Evolutionary conservation across 2,888 invertebrate genomes (phyloP), one percentile per base, ranked within the genome.

Genomic region (Sympetrum striolatum): DNA sequence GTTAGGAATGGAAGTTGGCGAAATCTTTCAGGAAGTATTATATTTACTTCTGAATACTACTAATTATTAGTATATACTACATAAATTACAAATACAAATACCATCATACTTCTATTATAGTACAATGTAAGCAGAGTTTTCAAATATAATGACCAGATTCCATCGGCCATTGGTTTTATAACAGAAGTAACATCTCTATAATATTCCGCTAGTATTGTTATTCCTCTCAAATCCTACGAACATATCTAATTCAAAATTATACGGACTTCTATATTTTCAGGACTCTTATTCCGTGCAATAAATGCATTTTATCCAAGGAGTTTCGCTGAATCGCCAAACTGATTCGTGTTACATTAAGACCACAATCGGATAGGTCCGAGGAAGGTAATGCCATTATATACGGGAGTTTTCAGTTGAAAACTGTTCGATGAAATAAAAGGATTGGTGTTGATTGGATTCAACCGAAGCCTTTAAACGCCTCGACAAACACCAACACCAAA

Each of bases 401-500:
- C 81, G 86, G 86, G 86, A 86, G 86, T 86, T 86, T 86, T 86
- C 86, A 86, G 86, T 86, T 86, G 86, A 86, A 86, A 86, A 86
- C 58, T 86, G 86, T 86, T 86, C 86, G 86, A 86, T 86, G 86
- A 86, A 86, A 86, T 86, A 86, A 86, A 86, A 86, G 86, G 86
- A 86, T 86, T 86, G 60, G 86, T 64, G 86, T 60, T 86, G 86
- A 86, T 86, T 86, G 86, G 86, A 86, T 86, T 86, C 86, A 86
- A 86, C 86, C 86, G 86, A 86, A 86, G 86, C 86, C 86, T 86
- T 86, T 86, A 86, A 86, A 86, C 60, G 86, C 60, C 86, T 86
- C 86, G 86, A 86, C 86, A 86, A 86, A 60, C 60, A 60, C 53
- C 60, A 86, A 60, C 60, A 60, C 86, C 60, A 86, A 86, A 86